Percentiles rank a stretch among this genome's conserved stretches.
These are phyloP conservation scores for Gymnoscelis rufifasciata DNA, from an alignment of 2,888 invertebrate species.

Conservation along the genomic window DNA sequence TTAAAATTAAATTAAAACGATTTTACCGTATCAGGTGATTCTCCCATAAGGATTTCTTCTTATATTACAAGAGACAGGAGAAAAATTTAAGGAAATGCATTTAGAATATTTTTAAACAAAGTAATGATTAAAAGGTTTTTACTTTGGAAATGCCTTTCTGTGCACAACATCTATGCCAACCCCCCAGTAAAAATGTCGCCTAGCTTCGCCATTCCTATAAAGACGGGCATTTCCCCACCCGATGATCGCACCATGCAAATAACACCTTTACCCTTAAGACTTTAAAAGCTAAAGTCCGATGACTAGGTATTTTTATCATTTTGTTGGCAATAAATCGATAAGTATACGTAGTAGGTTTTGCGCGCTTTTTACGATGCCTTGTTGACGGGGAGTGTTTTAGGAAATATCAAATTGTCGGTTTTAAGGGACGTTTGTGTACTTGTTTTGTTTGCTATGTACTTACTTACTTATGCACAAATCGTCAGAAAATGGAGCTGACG, in stretches of 20 bases:
- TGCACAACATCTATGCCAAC: slow-evolving; percentile 30
- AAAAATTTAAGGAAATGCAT: too few species aligned
- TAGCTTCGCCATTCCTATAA: slow-evolving; percentile 55
- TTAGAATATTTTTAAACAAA: too few species aligned
- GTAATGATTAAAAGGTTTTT: too few species aligned
- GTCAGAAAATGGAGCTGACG: too few species aligned
- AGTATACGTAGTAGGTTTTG: slow-evolving; percentile 69
- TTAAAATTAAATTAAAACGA: too few species aligned
- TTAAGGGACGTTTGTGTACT: slow-evolving; percentile 24
- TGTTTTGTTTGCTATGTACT: too few species aligned
- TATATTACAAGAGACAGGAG: too few species aligned
- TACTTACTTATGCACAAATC: too few species aligned
- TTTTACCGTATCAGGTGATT: too few species aligned
- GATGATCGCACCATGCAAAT: slow-evolving; percentile 53
- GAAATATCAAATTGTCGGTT: slow-evolving; percentile 58
- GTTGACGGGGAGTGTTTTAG: slow-evolving; percentile 59
- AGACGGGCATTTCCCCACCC: slow-evolving; percentile 71
- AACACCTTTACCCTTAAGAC: slow-evolving; percentile 34
- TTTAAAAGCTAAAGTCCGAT: slow-evolving; percentile 31
- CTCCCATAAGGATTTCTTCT: too few species aligned
- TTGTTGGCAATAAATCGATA: slow-evolving; percentile 76
- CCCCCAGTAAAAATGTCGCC: slow-evolving; percentile 70
- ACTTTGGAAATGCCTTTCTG: not conserved
- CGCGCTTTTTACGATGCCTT: slow-evolving; percentile 68
- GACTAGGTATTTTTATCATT: slow-evolving; percentile 60